Evolutionary conservation across 2,888 invertebrate genomes (phyloP).

Genomic region (Lycocerus yunnanus): DNA sequence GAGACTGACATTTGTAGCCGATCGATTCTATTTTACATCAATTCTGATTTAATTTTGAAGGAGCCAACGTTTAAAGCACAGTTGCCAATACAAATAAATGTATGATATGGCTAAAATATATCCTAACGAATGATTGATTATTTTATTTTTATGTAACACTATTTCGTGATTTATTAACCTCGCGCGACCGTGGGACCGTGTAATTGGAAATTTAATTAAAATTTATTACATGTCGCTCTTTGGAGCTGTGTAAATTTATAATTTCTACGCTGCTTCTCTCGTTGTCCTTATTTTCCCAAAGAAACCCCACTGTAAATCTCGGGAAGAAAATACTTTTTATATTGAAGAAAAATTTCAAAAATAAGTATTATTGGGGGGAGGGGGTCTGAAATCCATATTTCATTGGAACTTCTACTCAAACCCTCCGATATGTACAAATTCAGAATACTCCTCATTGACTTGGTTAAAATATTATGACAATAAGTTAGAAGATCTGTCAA

Average conservation of each 20-base stretch:
- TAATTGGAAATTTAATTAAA: neutral
- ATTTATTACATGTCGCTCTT: neutral
- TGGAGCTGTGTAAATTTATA: neutral
- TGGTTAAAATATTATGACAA: too few relatives aligned
- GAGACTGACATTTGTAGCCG: constrained; percentile 24
- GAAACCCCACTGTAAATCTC: too few relatives aligned
- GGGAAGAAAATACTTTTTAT: too few relatives aligned
- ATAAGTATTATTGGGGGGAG: too few relatives aligned
- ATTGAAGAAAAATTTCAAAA: too few relatives aligned
- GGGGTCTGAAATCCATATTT: too few relatives aligned
- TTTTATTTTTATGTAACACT: constrained; percentile 2
- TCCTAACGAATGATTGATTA: constrained; percentile 10
- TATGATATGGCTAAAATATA: constrained; percentile 14
- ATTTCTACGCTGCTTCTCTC: too few relatives aligned
- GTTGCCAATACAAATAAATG: constrained; percentile 33
- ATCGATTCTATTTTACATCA: constrained; percentile 32
- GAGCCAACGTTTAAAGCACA: constrained; percentile 23
- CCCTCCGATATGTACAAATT: too few relatives aligned
- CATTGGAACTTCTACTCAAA: too few relatives aligned
- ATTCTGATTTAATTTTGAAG: constrained; percentile 28
- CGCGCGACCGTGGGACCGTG: neutral
- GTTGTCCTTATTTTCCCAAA: too few relatives aligned
- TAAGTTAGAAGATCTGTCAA: too few relatives aligned
- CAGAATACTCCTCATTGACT: too few relatives aligned
- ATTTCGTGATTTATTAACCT: neutral